Conservation (phyloP, 2,113 vertebrate genomes). For the Aramus guarauna region DNA sequence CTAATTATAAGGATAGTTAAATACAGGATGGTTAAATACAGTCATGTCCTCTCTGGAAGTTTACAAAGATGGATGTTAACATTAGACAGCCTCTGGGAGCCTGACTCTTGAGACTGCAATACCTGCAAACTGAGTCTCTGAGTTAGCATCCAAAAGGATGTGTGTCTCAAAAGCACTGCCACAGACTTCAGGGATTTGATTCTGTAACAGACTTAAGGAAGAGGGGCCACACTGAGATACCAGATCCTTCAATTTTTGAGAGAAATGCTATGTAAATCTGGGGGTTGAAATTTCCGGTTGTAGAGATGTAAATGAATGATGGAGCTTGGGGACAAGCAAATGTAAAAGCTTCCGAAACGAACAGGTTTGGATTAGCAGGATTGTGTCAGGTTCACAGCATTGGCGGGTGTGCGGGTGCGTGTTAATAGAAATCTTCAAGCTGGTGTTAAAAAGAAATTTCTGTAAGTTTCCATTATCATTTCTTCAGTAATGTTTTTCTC, state of each 20-base stretch:
- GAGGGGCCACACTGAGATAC: neutral
- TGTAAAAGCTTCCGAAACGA: neutral
- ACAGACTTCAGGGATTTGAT: neutral
- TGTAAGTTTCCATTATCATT: neutral
- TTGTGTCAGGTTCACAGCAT: neutral
- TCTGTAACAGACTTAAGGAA: neutral
- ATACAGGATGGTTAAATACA: neutral
- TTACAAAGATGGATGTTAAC: neutral
- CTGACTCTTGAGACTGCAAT: neutral
- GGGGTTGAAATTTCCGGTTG: neutral
- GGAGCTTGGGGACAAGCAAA: neutral
- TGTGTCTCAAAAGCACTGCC: neutral
- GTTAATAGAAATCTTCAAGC: neutral
- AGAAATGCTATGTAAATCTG: neutral
- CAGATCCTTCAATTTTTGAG: neutral
- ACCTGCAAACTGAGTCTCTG: neutral
- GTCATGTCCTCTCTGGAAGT: neutral
- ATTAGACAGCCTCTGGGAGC: neutral
- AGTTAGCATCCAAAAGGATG: neutral
- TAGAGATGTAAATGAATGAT: neutral
- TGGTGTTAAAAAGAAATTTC: neutral
- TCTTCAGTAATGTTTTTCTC: neutral
- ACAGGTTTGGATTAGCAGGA: neutral
- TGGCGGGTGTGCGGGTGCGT: accelerated
- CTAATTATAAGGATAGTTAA: neutral